Evolutionary conservation across 2,888 invertebrate species (phyloP).

Genomic region (Drosophila quinaria): DNA sequence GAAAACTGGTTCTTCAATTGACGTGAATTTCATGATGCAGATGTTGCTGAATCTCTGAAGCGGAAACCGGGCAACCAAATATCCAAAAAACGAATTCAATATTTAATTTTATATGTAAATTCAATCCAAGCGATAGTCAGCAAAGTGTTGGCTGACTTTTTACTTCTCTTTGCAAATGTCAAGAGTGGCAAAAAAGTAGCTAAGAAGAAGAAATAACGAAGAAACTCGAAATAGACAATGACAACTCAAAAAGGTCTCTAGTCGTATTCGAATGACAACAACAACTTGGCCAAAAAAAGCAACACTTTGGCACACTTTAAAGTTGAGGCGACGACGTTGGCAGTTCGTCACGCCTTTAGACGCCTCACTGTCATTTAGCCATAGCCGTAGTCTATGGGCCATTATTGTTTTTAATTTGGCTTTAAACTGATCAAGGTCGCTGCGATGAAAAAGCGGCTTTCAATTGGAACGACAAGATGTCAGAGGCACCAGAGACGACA

Average conservation of each 20-base stretch:
- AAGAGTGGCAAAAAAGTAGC: conserved; percentile 59
- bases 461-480: conserved; percentile 62
- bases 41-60: conserved; percentile 41
- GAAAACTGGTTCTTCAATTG: conserved; percentile 68
- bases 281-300: conserved; percentile 14
- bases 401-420: conserved; percentile 73
- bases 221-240: conserved; percentile 69
- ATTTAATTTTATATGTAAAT: conserved; percentile 69
- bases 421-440: conserved; percentile 69
- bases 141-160: conserved; percentile 40
- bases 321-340: conserved; percentile 61
- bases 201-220: conserved; percentile 17
- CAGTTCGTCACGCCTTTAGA: conserved; percentile 77
- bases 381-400: conserved; percentile 48
- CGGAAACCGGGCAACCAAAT: conserved; percentile 50
- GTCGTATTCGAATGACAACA: conserved; percentile 48
- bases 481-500: conserved; percentile 26
- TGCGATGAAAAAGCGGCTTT: conserved; percentile 50
- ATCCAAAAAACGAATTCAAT: conserved; percentile 39
- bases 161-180: conserved; percentile 69
- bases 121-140: conserved; percentile 46
- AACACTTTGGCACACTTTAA: conserved; percentile 67
- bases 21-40: conserved; percentile 54
- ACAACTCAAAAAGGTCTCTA: conserved; percentile 67
- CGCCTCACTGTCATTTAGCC: conserved; percentile 63